A percentile compares a stretch with the other conserved stretches of the same genome.
phyloP scores from a whole-genome alignment of 1,140 invertebrate species.

The Heliothis virescens region DNA sequence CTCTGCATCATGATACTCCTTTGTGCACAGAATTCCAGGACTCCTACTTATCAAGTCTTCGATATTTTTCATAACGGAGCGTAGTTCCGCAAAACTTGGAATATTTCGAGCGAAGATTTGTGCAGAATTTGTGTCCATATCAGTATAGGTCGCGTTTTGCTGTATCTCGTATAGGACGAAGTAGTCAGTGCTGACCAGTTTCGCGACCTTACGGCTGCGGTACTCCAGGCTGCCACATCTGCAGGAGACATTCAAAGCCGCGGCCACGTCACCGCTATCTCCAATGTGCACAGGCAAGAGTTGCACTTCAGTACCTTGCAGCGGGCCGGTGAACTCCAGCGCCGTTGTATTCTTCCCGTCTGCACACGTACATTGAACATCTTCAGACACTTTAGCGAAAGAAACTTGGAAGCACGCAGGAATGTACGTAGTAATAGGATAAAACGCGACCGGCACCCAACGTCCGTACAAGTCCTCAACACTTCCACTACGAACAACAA shows the following conservation, averaged over 20 bases:
- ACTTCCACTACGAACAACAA: neutral
- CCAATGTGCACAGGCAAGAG: neutral
- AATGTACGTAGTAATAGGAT: neutral
- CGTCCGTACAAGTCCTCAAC: neutral
- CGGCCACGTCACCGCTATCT: neutral
- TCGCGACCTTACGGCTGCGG: neutral
- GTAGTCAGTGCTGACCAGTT: neutral
- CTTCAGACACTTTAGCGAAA: neutral
- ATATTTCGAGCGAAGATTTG: constrained; percentile 2
- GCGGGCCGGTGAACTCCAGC: neutral
- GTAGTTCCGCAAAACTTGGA: neutral
- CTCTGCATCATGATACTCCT: constrained; percentile 3
- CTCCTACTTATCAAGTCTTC: neutral
- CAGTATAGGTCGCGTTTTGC: neutral
- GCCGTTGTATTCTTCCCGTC: neutral
- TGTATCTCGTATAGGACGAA: neutral
- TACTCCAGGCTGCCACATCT: neutral
- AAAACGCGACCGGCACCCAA: constrained; percentile 9
- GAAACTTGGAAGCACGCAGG: neutral
- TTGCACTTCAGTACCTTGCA: neutral
- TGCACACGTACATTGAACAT: neutral
- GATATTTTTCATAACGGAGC: neutral
- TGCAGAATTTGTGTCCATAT: neutral
- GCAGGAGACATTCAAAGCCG: neutral
- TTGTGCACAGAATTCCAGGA: neutral